Conservation (phyloP, 1,140 invertebrate species). For the Nasonia longicornis region DNA sequence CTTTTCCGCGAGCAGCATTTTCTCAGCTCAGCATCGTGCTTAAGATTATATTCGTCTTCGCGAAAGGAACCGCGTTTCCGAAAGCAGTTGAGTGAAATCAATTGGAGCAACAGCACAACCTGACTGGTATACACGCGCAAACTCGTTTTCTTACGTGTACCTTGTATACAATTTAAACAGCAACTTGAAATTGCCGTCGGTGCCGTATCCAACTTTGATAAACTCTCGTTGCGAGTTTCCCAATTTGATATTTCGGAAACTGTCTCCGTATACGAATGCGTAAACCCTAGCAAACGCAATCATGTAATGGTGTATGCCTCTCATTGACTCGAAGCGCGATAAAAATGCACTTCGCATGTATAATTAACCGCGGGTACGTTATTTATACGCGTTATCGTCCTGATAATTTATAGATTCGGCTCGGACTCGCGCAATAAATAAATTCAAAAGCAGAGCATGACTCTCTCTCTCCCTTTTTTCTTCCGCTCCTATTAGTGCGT, state of each 20-base stretch:
- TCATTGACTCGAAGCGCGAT: background rate
- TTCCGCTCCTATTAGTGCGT: background rate
- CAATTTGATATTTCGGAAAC: background rate
- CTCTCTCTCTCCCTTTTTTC: slow-evolving; percentile 3
- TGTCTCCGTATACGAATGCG: too few species aligned
- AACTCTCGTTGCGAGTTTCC: background rate
- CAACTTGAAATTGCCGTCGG: background rate
- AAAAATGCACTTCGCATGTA: background rate
- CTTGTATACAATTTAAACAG: background rate
- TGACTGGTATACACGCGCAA: background rate
- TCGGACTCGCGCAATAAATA: slow-evolving; percentile 10
- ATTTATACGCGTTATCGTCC: background rate
- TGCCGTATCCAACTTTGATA: background rate
- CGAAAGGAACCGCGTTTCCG: too few species aligned
- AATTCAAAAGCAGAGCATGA: background rate
- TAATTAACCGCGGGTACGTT: background rate
- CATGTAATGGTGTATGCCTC: background rate
- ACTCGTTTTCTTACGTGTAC: background rate
- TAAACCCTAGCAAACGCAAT: background rate
- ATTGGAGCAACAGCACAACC: background rate
- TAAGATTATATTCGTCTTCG: too few species aligned
- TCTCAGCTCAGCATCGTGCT: too few species aligned
- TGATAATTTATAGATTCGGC: background rate
- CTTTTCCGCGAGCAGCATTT: too few species aligned
- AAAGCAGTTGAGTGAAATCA: background rate